phyloP scores from a whole-genome alignment of 2,113 vertebrate species.

The Coptodon rendalli region DNA sequence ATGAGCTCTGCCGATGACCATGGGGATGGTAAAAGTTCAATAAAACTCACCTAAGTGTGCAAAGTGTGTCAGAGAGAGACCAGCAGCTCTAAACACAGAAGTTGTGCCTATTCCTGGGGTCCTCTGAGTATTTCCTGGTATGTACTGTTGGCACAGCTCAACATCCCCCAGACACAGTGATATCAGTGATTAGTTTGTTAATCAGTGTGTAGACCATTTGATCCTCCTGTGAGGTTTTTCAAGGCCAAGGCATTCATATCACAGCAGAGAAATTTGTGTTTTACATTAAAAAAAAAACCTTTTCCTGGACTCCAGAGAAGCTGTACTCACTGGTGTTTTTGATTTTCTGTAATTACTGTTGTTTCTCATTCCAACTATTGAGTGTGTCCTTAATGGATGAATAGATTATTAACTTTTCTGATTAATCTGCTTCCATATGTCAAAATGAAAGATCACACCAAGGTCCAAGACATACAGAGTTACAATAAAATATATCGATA shows the following conservation, averaged over 20 bases:
- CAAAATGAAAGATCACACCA: not conserved
- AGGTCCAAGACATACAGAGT: not conserved
- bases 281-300: not conserved
- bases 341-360: not conserved
- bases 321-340: not conserved
- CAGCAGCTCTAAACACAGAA: not conserved
- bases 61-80: not conserved
- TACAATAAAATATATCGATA: not conserved
- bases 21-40: not conserved
- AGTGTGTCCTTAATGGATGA: not conserved
- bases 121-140: constrained; percentile 3
- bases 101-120: not conserved
- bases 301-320: not conserved
- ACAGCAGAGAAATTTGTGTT: not conserved
- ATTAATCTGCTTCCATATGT: not conserved
- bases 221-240: constrained; percentile 11
- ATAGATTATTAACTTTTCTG: not conserved
- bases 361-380: not conserved
- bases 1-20: not conserved
- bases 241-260: not conserved
- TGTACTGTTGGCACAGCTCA: not conserved
- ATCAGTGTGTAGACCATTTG: constrained; percentile 3
- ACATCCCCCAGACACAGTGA: not conserved
- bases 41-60: not conserved
- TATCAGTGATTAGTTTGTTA: constrained; percentile 39